Base-by-base conservation (phyloP, 2,888 invertebrate species). In the Tetrapedia diversipes region DNA sequence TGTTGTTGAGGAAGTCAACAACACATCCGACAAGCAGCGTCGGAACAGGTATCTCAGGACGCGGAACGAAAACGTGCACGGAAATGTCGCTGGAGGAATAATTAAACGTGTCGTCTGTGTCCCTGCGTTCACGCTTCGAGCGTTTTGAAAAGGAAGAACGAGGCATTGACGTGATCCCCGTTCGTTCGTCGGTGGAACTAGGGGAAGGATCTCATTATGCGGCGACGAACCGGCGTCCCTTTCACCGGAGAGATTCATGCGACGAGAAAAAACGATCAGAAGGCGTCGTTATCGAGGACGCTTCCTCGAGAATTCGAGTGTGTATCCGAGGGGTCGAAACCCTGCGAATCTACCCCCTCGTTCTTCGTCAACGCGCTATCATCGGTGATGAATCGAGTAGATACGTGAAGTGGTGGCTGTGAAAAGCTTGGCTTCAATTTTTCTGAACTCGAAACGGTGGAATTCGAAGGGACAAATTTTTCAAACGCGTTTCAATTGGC, bases 101-200 rank as follows among this genome's bases (percentile, higher is more conserved):
- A 63, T 70, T 43, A 71, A 54, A 59, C 24, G 16, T 34, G 24
- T 70, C 70, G 1, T 37, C 43, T 8, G 2, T 22, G 16, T 4
- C 19, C 11, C 4, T 0, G 22, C 7, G 2, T 59, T 8, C 27
- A 61, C 45, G 53, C 19, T 32, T 43, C 24, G 19, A 10, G n/a
- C 37, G 27, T 19, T 74, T 57, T 47, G 45, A 65, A 74, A 71
- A 32, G 71, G 32, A 53, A 45, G 14, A n/a, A 41, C 34, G 51
- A 19, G n/a, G 37, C n/a, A 45, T 60, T 11, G 37, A 11, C 54
- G 60, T 29, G 49, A 27, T 49, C 29, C 43, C n/a, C 32, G 22
- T n/a, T 43, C 19, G 34, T 24, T 41, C 11, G 29, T 45, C 6
- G 22, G 14, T 0, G 65, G 32, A 22, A 34, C 14, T 8, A 24